These are phyloP conservation scores for Harpegnathos saltator DNA, from an alignment of 1,140 invertebrate genomes.

Conservation along the genomic window DNA sequence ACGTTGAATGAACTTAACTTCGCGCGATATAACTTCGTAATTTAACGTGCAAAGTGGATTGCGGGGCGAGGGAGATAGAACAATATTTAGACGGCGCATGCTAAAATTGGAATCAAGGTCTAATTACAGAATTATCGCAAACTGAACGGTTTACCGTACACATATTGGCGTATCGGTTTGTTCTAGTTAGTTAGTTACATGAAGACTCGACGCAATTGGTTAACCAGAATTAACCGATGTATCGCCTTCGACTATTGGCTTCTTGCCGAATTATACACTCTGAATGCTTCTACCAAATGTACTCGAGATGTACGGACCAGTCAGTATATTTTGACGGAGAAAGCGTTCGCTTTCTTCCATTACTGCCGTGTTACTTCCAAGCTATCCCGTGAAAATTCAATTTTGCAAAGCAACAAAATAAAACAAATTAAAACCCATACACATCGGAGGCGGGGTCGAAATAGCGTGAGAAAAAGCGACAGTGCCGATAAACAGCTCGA, in stretches of 20 bases:
- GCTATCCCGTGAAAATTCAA: no score
- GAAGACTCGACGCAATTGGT: not conserved
- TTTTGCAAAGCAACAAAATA: no score
- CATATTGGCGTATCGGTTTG: constrained; percentile 10
- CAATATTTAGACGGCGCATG: not conserved
- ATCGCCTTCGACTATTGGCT: not conserved
- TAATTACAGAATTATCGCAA: not conserved
- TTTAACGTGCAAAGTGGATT: not conserved
- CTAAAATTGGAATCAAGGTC: not conserved
- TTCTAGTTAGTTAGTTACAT: not conserved
- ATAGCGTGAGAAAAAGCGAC: constrained; percentile 11
- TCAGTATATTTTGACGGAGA: no score
- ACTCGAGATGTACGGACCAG: no score
- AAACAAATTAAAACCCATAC: no score
- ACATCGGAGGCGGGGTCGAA: no score
- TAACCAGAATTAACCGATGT: not conserved
- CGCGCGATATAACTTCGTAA: not conserved
- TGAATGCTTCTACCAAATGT: no score
- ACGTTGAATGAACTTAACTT: not conserved
- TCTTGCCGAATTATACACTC: not conserved
- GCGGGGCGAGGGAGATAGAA: not conserved
- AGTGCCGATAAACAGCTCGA: not conserved
- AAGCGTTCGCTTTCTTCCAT: no score
- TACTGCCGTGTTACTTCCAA: no score
- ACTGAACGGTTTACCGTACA: constrained; percentile 12